phyloP scores from a whole-genome alignment of 2,888 invertebrate genomes.

The Lucinisca nassula region DNA sequence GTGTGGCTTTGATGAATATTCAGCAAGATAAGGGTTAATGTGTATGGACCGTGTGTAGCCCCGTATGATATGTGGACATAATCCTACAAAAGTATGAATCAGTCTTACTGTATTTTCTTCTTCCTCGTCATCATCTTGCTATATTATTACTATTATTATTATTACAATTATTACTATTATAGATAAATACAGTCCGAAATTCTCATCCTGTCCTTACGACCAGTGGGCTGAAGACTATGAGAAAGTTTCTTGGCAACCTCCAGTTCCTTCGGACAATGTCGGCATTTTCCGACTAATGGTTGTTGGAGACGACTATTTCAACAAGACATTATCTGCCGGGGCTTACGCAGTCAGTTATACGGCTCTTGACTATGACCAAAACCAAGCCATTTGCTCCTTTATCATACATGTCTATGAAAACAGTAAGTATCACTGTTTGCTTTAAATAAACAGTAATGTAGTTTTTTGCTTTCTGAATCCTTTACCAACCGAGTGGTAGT shows the following conservation, averaged over 20 bases:
- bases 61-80: no score
- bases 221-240: slow-evolving; percentile 38
- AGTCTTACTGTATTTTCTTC: no score
- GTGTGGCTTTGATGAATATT: no score
- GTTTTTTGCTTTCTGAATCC: no score
- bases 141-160: no score
- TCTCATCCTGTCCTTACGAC: slow-evolving; percentile 57
- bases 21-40: no score
- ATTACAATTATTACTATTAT: background rate
- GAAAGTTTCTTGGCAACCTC: slow-evolving; percentile 47
- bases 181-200: slow-evolving; percentile 60
- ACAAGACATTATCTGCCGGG: slow-evolving; percentile 16
- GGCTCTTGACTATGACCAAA: slow-evolving; percentile 57
- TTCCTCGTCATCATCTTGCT: no score
- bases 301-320: slow-evolving; percentile 23
- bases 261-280: slow-evolving; percentile 63
- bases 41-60: no score
- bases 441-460: background rate
- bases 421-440: slow-evolving; percentile 14
- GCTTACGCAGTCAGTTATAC: slow-evolving; percentile 56
- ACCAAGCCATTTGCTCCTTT: slow-evolving; percentile 61
- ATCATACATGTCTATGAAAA: slow-evolving; percentile 37
- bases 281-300: slow-evolving; percentile 45
- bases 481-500: no score
- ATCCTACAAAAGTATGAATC: no score